These are phyloP conservation scores for Rhaphigaster nebulosa DNA, from an alignment of 2,888 invertebrate genomes.

Conservation along the genomic window DNA sequence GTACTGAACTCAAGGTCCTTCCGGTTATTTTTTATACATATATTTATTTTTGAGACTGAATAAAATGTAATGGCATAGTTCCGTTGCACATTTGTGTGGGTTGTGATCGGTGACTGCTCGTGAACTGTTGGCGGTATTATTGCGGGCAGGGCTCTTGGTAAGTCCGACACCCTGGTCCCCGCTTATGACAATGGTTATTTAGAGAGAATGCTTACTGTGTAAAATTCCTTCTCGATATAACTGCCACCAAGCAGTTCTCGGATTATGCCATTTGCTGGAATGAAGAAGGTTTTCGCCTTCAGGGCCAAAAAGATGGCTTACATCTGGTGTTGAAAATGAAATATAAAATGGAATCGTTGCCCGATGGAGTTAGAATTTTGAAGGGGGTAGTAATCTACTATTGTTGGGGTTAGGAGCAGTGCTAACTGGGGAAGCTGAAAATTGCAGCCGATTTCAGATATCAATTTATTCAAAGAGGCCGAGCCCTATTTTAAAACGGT, in stretches of 20 bases:
- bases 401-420: conserved; percentile 11
- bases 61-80: background rate
- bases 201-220: background rate
- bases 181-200: background rate
- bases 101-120: background rate
- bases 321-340: conserved; percentile 47
- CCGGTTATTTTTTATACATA: no score
- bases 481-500: conserved; percentile 36
- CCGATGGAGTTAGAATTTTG: background rate
- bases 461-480: conserved; percentile 56
- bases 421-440: conserved; percentile 22
- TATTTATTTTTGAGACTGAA: background rate
- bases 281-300: background rate
- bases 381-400: conserved; percentile 26
- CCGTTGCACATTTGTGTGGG: background rate
- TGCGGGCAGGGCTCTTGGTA: background rate
- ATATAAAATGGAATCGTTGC: background rate
- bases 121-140: background rate
- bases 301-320: background rate
- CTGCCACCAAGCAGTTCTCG: background rate
- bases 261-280: conserved; percentile 28
- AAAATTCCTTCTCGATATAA: background rate
- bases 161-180: background rate
- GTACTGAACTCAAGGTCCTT: no score
- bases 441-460: conserved; percentile 50